These are phyloP conservation scores for Slavum lentiscoides DNA, from an alignment of 2,888 invertebrate genomes.

Conservation along the genomic window DNA sequence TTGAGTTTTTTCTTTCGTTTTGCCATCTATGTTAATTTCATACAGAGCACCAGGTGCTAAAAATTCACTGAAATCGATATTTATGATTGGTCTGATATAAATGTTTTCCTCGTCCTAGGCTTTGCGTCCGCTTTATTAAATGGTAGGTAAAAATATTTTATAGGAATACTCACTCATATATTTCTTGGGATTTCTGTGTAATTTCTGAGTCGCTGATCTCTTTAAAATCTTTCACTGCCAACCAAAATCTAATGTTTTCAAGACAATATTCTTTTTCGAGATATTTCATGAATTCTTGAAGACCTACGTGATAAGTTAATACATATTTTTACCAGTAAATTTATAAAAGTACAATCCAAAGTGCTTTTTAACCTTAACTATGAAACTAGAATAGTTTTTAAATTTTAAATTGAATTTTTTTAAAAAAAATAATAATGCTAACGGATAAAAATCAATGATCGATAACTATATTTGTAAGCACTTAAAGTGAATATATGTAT, in stretches of 20 bases:
- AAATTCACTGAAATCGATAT: conserved; percentile 73
- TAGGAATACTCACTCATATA: conserved; percentile 77
- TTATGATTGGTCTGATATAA: background rate
- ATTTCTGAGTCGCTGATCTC: conserved; percentile 84
- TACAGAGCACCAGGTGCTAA: conserved; percentile 89
- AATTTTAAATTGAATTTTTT: too few relatives aligned
- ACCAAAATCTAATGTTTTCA: conserved; percentile 98
- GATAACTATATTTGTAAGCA: too few relatives aligned
- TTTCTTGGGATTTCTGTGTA: conserved; percentile 78
- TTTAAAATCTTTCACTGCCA: conserved; percentile 88
- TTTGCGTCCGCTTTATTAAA: background rate
- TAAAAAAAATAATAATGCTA: too few relatives aligned
- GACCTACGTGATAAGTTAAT: conserved; percentile 60
- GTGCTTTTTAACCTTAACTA: too few relatives aligned
- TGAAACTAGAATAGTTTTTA: too few relatives aligned
- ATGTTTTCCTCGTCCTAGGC: background rate
- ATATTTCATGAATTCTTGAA: conserved; percentile 91
- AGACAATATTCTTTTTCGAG: conserved; percentile 96
- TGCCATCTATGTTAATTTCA: conserved; percentile 96
- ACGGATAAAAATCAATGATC: too few relatives aligned
- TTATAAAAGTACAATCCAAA: too few relatives aligned
- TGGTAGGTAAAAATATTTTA: background rate
- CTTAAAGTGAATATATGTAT: too few relatives aligned
- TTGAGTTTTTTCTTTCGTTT: conserved; percentile 88
- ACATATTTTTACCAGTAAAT: background rate